Evolutionary conservation across 2,797 vertebrate species (phyloP), one percentile per base, ranked within the genome.

Genomic region (Lepus townsendii): DNA sequence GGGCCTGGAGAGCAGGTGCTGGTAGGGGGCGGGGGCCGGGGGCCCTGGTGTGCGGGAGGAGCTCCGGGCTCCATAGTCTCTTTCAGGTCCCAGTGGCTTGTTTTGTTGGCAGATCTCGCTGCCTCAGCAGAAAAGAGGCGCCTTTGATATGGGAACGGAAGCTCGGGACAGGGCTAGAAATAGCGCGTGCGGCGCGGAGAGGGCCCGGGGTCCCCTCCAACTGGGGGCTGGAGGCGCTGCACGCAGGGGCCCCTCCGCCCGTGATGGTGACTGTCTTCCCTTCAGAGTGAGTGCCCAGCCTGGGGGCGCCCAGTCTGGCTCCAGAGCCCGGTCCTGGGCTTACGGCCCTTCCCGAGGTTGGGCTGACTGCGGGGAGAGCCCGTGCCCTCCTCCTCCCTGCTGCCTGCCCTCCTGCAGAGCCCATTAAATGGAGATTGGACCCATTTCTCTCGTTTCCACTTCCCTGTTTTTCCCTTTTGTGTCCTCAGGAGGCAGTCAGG

Each of bases 81-180:
- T 93, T 90, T 35, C 88, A 68, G 50, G 94, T 97, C 95, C 95
- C 88, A 30, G 11, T 19, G 42, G 65, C 84, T 83, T 93, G 75
- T 82, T 95, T 47, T 93, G 82, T 75, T 95, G 92, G 95, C 92
- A 32, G 73, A 0, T 92, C 87, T 89, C 12, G 2, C 88, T 65
- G 88, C 80, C 96, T 93, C 42, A 85, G 96, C 96, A 96, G 93
- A 94, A 98, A 96, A 85, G 72, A 27, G 35, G 62, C n/a, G 17
- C 72, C 90, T 97, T 66, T 94, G 94, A 83, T 94, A 90, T 0
- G 93, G 93, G 94, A 96, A 88, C 83, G 79, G 97, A 96, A 97
- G 95, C 91, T 95, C 75, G 91, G 97, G 96, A 83, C 68, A 42
- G 91, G 19, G 5, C 86, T 35, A 69, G 95, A 73, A 94, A 63